Percentiles rank a stretch among this genome's conserved stretches.
phyloP scores from a whole-genome alignment of 1,140 invertebrate species.

The Proales similis region DNA sequence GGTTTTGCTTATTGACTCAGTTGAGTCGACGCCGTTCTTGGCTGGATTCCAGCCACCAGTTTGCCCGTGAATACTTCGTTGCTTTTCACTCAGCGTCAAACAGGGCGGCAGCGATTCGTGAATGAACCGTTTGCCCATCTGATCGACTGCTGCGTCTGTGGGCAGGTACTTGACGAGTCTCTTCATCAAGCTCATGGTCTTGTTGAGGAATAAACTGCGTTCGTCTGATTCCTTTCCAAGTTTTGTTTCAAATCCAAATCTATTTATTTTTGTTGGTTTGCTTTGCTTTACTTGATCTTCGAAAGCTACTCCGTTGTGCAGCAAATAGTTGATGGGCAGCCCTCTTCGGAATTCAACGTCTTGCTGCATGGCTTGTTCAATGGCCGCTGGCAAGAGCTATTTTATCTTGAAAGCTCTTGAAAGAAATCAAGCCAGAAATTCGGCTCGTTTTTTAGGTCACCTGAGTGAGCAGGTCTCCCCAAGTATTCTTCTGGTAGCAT shows the following conservation, averaged over 20 bases:
- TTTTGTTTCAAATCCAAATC: neutral
- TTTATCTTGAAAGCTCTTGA: neutral
- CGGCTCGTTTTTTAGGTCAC: conserved; percentile 58
- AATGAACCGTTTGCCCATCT: conserved; percentile 71
- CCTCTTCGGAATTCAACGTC: conserved; percentile 69
- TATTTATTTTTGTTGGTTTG: neutral
- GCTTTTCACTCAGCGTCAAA: conserved; percentile 61
- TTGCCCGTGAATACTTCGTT: conserved; percentile 62
- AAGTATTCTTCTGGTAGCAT: conserved; percentile 79
- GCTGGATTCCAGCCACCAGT: conserved; percentile 59
- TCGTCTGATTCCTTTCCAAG: conserved; percentile 44
- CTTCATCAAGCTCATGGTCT: conserved; percentile 60
- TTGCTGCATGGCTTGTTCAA: conserved; percentile 64
- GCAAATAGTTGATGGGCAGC: conserved; percentile 69
- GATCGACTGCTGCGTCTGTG: conserved; percentile 73
- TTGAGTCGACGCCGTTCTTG: conserved; percentile 59
- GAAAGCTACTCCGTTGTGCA: conserved; percentile 60
- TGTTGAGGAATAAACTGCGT: conserved; percentile 58
- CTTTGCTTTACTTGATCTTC: conserved; percentile 36
- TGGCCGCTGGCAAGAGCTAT: conserved; percentile 65
- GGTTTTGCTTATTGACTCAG: conserved; percentile 62
- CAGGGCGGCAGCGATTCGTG: conserved; percentile 78
- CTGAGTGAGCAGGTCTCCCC: conserved; percentile 67
- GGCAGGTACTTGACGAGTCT: conserved; percentile 62
- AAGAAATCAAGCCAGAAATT: conserved; percentile 25